Percentiles rank a stretch among this genome's conserved stretches.
Evolutionary conservation across 2,113 vertebrate genomes (phyloP).

Genomic region (Ceuthmochares aereus): DNA sequence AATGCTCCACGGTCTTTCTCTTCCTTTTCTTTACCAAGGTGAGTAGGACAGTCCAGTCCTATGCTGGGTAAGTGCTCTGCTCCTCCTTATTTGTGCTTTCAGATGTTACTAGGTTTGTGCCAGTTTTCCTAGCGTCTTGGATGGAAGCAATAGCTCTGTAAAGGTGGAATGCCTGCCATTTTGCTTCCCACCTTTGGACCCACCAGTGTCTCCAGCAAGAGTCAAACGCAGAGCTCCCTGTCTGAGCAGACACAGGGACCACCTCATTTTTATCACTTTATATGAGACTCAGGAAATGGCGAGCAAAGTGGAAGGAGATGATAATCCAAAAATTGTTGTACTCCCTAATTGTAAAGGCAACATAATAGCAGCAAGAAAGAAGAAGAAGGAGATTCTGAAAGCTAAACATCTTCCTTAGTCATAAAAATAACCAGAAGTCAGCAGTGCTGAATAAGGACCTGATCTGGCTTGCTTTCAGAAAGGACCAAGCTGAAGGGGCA

Average conservation of each 20-base stretch:
- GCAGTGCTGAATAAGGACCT: constrained; percentile 11
- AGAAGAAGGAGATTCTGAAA: constrained; percentile 32
- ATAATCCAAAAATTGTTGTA: constrained; percentile 1
- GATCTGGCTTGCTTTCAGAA: constrained; percentile 28
- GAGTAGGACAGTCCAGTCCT: background rate
- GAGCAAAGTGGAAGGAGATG: constrained; percentile 23
- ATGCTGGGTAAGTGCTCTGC: background rate
- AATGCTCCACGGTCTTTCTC: background rate
- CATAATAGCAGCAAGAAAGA: constrained; percentile 65
- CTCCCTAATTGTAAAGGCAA: constrained; percentile 58
- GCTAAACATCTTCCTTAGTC: background rate
- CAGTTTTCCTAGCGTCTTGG: background rate
- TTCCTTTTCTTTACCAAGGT: background rate
- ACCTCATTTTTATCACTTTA: background rate
- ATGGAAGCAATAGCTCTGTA: background rate
- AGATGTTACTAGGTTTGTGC: background rate
- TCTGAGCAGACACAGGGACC: background rate
- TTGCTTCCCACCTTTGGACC: background rate
- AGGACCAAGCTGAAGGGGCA: constrained; percentile 38
- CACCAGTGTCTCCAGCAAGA: background rate
- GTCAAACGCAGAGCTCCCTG: background rate
- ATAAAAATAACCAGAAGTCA: constrained; percentile 4
- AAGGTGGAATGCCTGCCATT: background rate
- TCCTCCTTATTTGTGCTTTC: constrained; percentile 57
- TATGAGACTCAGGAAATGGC: background rate